Conservation (phyloP, 2,113 vertebrate species). For the Lepisosteus osseus region DNA sequence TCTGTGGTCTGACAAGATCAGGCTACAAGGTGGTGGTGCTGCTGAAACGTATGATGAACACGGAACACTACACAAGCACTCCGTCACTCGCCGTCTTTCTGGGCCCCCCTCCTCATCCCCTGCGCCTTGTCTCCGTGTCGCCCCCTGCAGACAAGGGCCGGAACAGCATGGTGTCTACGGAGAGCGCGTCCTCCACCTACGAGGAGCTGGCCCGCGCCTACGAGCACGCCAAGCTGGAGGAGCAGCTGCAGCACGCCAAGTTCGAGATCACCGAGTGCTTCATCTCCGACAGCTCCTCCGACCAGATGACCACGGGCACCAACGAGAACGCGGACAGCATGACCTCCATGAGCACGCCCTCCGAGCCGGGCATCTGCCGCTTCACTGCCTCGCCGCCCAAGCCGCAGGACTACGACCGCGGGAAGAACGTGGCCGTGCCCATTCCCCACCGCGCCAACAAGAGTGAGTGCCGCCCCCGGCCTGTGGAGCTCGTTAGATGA, state of each 20-base stretch:
- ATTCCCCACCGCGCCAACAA: constrained; percentile 95
- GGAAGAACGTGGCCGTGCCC: constrained; percentile 93
- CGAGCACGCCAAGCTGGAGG: constrained; percentile 92
- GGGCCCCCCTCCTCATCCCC: no score
- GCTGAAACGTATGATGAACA: not conserved
- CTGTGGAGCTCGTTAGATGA: no score
- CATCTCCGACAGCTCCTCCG: constrained; percentile 91
- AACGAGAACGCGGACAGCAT: constrained; percentile 93
- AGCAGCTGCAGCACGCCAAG: constrained; percentile 93
- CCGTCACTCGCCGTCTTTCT: not conserved
- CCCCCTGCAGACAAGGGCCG: constrained; percentile 81
- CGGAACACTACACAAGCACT: not conserved
- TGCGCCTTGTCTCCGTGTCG: not conserved
- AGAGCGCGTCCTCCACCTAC: constrained; percentile 92
- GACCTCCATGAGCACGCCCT: constrained; percentile 89
- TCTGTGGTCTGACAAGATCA: no score
- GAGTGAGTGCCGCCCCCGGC: constrained; percentile 63
- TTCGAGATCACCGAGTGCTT: constrained; percentile 97
- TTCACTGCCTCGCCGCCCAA: constrained; percentile 79
- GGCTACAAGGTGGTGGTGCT: no score
- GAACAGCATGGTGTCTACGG: constrained; percentile 98
- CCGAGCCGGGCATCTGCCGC: constrained; percentile 77
- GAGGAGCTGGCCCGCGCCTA: constrained; percentile 92
- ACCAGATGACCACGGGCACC: constrained; percentile 96
- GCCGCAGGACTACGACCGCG: constrained; percentile 80